Conservation (phyloP, 1,140 invertebrate genomes). For the Drosophila mayri region DNA sequence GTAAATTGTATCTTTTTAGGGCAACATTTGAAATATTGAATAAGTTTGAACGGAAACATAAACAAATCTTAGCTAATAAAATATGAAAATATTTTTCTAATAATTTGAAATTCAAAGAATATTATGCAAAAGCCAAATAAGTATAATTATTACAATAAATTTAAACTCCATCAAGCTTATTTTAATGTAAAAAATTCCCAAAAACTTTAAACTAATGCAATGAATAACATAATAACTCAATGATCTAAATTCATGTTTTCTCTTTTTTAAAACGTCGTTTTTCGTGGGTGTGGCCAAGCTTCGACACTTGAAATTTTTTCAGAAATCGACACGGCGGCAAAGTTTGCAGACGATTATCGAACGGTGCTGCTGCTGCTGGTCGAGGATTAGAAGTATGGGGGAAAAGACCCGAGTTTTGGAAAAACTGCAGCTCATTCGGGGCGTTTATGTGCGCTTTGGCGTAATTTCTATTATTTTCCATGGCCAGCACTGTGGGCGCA, state of each 20-base stretch:
- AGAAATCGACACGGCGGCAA: conserved; percentile 44
- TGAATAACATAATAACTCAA: background rate
- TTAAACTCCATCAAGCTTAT: background rate
- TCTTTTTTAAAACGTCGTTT: background rate
- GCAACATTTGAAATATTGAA: no score
- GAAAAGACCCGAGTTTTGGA: background rate
- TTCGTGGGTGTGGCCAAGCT: conserved; percentile 18
- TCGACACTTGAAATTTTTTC: conserved; percentile 54
- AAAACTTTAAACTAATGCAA: background rate
- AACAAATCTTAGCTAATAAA: background rate
- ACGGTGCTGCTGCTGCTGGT: conserved; percentile 15
- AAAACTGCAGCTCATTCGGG: conserved; percentile 63
- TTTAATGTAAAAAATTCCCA: background rate
- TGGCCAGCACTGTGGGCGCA: conserved; percentile 30
- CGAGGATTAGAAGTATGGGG: conserved; percentile 45
- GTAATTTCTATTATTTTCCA: conserved; percentile 81
- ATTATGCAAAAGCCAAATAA: no score
- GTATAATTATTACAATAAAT: background rate
- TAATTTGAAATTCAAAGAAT: no score
- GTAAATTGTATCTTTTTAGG: fast-evolving
- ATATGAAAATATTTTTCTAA: no score
- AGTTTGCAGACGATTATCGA: conserved; percentile 74
- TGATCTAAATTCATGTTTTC: background rate
- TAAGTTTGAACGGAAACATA: background rate
- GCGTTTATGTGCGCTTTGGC: conserved; percentile 74